phyloP scores from a whole-genome alignment of 37 sponge, comb jelly and placozoan species.

The Bolinopsis microptera region DNA sequence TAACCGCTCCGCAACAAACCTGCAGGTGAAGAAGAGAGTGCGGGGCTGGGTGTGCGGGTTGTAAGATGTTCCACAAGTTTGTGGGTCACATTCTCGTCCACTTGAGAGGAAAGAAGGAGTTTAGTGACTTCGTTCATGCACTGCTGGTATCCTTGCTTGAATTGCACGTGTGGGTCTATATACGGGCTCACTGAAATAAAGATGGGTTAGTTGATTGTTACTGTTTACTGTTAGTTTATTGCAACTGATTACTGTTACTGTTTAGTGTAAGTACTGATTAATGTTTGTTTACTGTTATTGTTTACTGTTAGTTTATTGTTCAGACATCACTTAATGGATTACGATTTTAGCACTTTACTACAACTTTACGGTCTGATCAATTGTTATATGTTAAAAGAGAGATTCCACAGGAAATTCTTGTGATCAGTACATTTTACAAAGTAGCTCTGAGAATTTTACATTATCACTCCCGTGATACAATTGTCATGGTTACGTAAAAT shows the following conservation, averaged over 20 bases:
- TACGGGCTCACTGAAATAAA: slow-evolving; percentile 61
- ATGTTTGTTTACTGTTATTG: too few relatives aligned
- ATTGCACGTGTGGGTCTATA: slow-evolving; percentile 36
- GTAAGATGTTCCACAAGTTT: slow-evolving; percentile 56
- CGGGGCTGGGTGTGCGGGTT: not conserved
- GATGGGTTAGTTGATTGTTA: not conserved
- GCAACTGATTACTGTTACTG: too few relatives aligned
- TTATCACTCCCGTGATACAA: not conserved
- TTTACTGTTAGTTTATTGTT: too few relatives aligned
- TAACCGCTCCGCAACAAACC: too few relatives aligned
- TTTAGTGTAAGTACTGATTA: too few relatives aligned
- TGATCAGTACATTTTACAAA: not conserved
- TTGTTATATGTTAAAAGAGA: too few relatives aligned
- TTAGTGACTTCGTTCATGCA: slow-evolving; percentile 52
- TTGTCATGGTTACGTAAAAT: not conserved
- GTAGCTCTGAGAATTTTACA: not conserved
- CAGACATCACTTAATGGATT: too few relatives aligned
- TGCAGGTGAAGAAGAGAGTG: not conserved
- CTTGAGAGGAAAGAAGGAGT: not conserved
- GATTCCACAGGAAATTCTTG: not conserved
- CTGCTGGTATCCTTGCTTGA: slow-evolving; percentile 58
- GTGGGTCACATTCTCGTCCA: slow-evolving; percentile 28
- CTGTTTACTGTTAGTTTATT: too few relatives aligned
- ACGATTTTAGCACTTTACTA: too few relatives aligned
- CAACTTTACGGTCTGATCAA: too few relatives aligned